Conservation (phyloP, 2,888 invertebrate genomes). For the Macaria notata region DNA sequence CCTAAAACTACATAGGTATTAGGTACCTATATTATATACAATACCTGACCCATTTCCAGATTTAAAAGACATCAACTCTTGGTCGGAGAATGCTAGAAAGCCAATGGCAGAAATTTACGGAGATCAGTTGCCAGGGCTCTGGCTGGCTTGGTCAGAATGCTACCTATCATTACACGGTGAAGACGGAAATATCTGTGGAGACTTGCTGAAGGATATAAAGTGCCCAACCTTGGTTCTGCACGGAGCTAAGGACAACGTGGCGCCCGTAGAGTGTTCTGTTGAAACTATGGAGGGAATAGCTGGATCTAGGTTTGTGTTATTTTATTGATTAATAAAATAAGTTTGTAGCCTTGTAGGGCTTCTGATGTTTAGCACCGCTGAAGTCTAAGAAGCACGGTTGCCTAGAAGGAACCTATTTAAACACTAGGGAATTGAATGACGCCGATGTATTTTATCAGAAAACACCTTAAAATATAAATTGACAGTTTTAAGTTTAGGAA, state of each 20-base stretch:
- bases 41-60: background rate
- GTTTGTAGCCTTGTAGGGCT: too few species aligned
- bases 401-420: too few species aligned
- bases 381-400: too few species aligned
- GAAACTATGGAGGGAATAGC: conserved; percentile 86
- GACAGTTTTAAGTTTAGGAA: too few species aligned
- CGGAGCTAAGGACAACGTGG: conserved; percentile 91
- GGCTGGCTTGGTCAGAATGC: conserved; percentile 89
- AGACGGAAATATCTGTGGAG: conserved; percentile 88
- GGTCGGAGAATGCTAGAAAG: conserved; percentile 90
- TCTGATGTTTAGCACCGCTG: too few species aligned
- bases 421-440: too few species aligned
- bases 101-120: conserved; percentile 89
- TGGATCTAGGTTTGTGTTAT: conserved; percentile 80
- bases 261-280: conserved; percentile 87
- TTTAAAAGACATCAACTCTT: conserved; percentile 83
- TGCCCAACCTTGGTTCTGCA: conserved; percentile 92
- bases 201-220: conserved; percentile 82
- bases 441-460: too few species aligned
- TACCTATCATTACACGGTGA: conserved; percentile 61
- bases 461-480: too few species aligned
- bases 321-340: background rate
- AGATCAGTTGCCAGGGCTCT: conserved; percentile 84
- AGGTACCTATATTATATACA: too few species aligned
- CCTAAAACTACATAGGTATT: too few species aligned